phyloP scores from a whole-genome alignment of 2,888 invertebrate genomes.

The Cordylochernes scorpioides region DNA sequence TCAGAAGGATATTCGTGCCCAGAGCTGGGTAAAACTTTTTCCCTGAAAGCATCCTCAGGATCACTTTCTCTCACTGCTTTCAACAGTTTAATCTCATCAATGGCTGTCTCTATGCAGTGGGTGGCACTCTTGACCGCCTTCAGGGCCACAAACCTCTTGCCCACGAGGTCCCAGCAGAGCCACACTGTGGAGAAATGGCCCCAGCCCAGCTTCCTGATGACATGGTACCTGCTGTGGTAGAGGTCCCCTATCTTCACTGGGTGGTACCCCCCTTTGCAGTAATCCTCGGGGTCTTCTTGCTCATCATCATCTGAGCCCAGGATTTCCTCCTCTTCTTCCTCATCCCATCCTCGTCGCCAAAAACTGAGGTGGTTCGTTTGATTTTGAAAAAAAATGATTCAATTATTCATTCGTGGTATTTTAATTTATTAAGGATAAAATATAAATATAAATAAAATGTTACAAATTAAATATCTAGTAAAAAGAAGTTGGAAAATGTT shows the following conservation, averaged over 20 bases:
- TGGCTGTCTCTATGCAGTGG: conserved; percentile 94
- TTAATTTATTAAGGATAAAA: too few relatives aligned
- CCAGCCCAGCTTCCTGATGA: conserved; percentile 69
- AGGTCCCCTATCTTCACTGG: conserved; percentile 30
- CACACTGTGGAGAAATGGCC: conserved; percentile 99
- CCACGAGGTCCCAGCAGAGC: conserved; percentile 86
- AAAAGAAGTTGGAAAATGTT: too few relatives aligned
- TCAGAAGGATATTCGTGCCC: too few relatives aligned
- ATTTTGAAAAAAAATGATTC: too few relatives aligned
- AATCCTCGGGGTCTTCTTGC: conserved; percentile 88
- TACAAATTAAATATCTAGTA: too few relatives aligned
- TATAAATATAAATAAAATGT: too few relatives aligned
- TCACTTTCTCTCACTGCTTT: too few relatives aligned
- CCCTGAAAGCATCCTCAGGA: too few relatives aligned
- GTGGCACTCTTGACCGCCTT: conserved; percentile 97
- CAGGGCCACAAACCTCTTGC: conserved; percentile 82
- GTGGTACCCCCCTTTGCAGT: conserved; percentile 50
- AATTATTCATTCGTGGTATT: too few relatives aligned
- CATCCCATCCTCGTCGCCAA: too few relatives aligned
- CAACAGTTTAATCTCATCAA: conserved; percentile 93
- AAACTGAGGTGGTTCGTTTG: too few relatives aligned
- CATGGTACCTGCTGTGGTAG: conserved; percentile 28
- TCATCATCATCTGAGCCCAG: conserved; percentile 68
- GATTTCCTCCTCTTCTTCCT: conserved; percentile 26
- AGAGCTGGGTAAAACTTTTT: too few relatives aligned